These are phyloP conservation scores for Podarcis lilfordi DNA, from an alignment of 2,797 vertebrate genomes.

Conservation along the genomic window DNA sequence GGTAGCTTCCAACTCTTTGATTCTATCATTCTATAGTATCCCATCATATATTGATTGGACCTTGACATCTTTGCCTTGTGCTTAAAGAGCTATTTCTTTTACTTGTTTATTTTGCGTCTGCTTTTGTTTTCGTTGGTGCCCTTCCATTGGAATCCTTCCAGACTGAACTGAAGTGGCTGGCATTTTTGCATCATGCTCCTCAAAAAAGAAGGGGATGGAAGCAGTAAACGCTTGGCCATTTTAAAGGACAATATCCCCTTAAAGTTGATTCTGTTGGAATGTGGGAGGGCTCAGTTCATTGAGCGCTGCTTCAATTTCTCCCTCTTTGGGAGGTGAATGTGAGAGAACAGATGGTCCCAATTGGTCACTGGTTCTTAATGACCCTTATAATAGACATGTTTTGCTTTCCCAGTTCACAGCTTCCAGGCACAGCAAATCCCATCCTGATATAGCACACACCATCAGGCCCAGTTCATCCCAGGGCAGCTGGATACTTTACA, in stretches of 20 bases:
- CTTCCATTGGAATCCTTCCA: neutral
- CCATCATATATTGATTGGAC: neutral
- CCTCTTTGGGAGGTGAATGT: neutral
- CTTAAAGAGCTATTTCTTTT: neutral
- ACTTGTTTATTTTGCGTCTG: neutral
- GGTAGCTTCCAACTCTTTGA: too few relatives aligned
- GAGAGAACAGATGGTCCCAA: neutral
- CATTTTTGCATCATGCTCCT: neutral
- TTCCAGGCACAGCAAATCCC: neutral
- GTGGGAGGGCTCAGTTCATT: neutral
- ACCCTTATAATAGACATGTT: neutral
- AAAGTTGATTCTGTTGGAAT: neutral
- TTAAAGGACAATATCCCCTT: neutral
- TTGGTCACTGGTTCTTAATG: neutral
- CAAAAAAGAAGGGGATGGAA: too few relatives aligned
- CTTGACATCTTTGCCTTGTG: too few relatives aligned
- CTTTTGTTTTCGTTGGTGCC: neutral
- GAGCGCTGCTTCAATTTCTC: neutral
- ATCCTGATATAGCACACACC: neutral
- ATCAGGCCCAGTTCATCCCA: neutral
- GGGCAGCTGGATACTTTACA: neutral
- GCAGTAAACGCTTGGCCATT: neutral
- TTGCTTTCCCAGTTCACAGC: neutral
- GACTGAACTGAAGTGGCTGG: neutral
- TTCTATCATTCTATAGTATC: neutral